Evolutionary conservation across 2,797 vertebrate species (phyloP).

Genomic region (Hyperoplus immaculatus): DNA sequence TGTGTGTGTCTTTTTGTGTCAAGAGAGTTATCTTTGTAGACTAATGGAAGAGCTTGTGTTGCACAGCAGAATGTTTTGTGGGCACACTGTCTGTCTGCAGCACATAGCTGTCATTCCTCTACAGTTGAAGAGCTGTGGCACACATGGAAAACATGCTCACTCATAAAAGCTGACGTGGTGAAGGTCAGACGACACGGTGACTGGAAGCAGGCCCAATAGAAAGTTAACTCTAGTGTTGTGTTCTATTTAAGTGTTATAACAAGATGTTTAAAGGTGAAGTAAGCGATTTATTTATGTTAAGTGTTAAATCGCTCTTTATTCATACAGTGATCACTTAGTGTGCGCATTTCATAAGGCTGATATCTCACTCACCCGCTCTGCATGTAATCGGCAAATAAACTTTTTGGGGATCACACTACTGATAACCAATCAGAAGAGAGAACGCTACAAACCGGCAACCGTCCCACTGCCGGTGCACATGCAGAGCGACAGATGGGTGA

Average conservation of each 20-base stretch:
- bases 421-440: too few relatives aligned
- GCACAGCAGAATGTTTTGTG: conserved; percentile 12
- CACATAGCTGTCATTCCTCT: conserved; percentile 41
- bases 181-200: conserved; percentile 31
- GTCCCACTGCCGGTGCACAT: too few relatives aligned
- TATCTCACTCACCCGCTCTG: too few relatives aligned
- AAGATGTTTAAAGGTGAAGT: too few relatives aligned
- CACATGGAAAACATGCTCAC: conserved; percentile 22
- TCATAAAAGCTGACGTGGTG: conserved; percentile 7
- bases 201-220: not conserved
- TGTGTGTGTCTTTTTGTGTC: conserved; percentile 44
- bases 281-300: too few relatives aligned
- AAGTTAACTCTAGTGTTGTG: not conserved
- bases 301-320: too few relatives aligned
- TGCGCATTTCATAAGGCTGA: too few relatives aligned
- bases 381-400: too few relatives aligned
- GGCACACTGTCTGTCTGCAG: conserved; percentile 4
- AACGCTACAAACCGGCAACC: too few relatives aligned
- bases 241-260: not conserved
- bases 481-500: too few relatives aligned
- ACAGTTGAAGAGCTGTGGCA: conserved; percentile 39
- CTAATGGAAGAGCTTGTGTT: conserved; percentile 19
- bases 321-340: too few relatives aligned
- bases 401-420: too few relatives aligned
- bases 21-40: conserved; percentile 44